These are phyloP conservation scores for Pseudorasbora parva DNA, from an alignment of 2,113 vertebrate species.

Conservation along the genomic window DNA sequence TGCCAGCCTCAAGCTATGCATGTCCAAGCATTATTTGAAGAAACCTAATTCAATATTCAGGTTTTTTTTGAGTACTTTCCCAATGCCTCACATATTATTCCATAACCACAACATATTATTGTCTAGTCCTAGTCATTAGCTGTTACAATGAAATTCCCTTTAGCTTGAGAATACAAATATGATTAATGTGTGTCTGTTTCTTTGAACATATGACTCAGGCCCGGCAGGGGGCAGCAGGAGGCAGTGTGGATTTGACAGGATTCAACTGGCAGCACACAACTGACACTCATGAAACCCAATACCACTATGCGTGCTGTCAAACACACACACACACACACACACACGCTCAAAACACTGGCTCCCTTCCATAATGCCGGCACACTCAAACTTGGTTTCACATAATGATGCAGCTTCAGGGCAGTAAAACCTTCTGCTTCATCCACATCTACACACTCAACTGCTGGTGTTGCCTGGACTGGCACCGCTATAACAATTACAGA, in stretches of 20 bases:
- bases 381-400: conserved; percentile 26
- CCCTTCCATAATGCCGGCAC: conserved; percentile 30
- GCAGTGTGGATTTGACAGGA: conserved; percentile 38
- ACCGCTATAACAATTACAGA: conserved; percentile 10
- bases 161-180: background rate
- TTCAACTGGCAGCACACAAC: conserved; percentile 25
- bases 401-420: conserved; percentile 43
- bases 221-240: conserved; percentile 45
- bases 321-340: conserved; percentile 24
- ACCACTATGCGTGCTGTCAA: background rate
- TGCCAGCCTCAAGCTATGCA: conserved; percentile 36
- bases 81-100: conserved; percentile 1
- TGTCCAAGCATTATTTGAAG: conserved; percentile 44
- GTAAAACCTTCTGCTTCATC: conserved; percentile 25
- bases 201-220: conserved; percentile 8
- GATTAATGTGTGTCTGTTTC: background rate
- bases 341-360: conserved; percentile 5
- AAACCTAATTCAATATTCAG: conserved; percentile 19
- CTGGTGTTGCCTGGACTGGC: conserved; percentile 41
- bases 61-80: conserved; percentile 25
- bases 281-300: conserved; percentile 44
- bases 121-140: background rate
- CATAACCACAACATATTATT: background rate
- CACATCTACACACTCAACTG: conserved; percentile 44
- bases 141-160: background rate